These are phyloP conservation scores for Xiphophorus birchmanni DNA, from an alignment of 2,797 vertebrate species.

Conservation along the genomic window DNA sequence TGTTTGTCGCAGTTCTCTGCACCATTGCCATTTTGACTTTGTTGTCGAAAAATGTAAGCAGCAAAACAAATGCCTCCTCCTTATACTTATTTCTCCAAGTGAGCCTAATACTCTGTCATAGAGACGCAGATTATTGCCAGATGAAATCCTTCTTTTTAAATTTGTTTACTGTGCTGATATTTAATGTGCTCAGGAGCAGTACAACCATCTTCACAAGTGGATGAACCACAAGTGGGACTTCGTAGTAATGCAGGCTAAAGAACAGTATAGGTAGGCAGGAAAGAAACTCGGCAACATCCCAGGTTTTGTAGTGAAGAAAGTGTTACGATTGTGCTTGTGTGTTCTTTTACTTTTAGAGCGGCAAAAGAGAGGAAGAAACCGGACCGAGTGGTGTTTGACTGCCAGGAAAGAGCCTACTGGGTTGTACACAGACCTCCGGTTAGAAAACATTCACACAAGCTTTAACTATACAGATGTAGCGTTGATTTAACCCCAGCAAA, in stretches of 20 bases:
- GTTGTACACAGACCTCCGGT: slow-evolving; percentile 93
- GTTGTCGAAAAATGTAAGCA: neutral
- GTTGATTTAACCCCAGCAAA: neutral
- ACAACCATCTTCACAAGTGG: slow-evolving; percentile 92
- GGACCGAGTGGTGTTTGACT: slow-evolving; percentile 92
- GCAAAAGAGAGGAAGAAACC: slow-evolving; percentile 94
- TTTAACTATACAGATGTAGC: neutral
- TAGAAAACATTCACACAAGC: slow-evolving; percentile 68
- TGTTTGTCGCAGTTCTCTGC: neutral
- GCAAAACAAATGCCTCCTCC: neutral
- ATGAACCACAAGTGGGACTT: slow-evolving; percentile 99
- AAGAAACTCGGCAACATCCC: neutral
- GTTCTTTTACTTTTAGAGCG: slow-evolving; percentile 77
- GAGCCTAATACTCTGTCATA: neutral
- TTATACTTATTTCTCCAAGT: neutral
- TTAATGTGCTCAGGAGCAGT: slow-evolving; percentile 87
- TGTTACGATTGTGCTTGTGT: slow-evolving; percentile 8
- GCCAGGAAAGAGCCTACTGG: slow-evolving; percentile 98
- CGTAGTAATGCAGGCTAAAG: slow-evolving; percentile 96
- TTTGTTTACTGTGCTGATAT: slow-evolving; percentile 8
- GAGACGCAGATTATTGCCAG: neutral
- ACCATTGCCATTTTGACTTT: neutral
- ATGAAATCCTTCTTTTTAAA: neutral
- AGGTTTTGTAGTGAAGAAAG: neutral
- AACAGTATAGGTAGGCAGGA: slow-evolving; percentile 91